Percentiles rank a stretch among this genome's conserved stretches.
phyloP scores from a whole-genome alignment of 1,140 invertebrate genomes.

The Potamilus streckersoni region DNA sequence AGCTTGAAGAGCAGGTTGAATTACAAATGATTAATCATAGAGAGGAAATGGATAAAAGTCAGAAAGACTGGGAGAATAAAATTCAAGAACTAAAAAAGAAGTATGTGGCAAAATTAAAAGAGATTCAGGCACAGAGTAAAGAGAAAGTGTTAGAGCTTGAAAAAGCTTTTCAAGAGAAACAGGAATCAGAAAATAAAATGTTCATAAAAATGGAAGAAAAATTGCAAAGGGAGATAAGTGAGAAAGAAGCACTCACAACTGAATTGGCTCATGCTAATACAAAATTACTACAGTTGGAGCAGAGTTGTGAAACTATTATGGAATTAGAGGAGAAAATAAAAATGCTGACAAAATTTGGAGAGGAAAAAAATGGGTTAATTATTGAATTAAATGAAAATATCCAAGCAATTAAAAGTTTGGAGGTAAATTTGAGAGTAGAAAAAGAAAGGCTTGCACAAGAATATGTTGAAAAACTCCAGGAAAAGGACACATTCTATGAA shows the following conservation, averaged over 20 bases:
- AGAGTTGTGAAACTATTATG: constrained; percentile 46
- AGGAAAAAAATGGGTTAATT: constrained; percentile 23
- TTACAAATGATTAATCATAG: constrained; percentile 48
- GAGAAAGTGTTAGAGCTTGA: constrained; percentile 35
- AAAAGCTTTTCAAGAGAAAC: constrained; percentile 27
- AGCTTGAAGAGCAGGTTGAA: constrained; percentile 50
- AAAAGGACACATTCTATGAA: constrained; percentile 9
- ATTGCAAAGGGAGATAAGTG: constrained; percentile 25
- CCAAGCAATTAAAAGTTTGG: constrained; percentile 1
- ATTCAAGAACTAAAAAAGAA: constrained; percentile 59
- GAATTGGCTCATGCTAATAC: constrained; percentile 59
- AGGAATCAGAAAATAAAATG: constrained; percentile 26
- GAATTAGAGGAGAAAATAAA: constrained; percentile 51
- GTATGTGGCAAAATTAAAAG: constrained; percentile 48
- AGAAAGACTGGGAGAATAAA: constrained; percentile 53
- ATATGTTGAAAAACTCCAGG: constrained; percentile 4
- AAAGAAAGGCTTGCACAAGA: constrained; percentile 8
- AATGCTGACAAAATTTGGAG: constrained; percentile 32
- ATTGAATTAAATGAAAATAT: neutral
- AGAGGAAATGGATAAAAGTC: constrained; percentile 50
- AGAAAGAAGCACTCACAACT: constrained; percentile 50
- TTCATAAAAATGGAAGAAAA: constrained; percentile 23
- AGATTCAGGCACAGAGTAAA: constrained; percentile 44
- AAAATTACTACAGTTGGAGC: constrained; percentile 52
- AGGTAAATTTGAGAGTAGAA: constrained; percentile 8